phyloP scores from a whole-genome alignment of 1,140 invertebrate species.

The Goniozus legneri region DNA sequence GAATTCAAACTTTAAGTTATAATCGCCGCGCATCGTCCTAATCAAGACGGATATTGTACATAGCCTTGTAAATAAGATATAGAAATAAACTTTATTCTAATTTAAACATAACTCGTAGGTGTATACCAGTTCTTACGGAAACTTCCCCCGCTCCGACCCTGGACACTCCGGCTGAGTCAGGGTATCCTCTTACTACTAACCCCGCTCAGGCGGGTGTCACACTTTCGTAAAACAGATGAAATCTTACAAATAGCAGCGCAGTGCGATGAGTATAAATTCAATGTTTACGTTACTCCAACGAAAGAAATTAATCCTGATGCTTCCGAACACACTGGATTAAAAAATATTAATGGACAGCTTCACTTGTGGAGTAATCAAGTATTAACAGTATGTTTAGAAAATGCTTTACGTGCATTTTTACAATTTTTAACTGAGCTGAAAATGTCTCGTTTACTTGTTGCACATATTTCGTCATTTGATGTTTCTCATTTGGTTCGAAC shows the following conservation, averaged over 20 bases:
- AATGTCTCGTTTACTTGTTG: background rate
- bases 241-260: constrained; percentile 22
- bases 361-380: background rate
- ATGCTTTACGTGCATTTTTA: background rate
- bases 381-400: background rate
- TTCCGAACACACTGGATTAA: constrained; percentile 1
- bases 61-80: too few relatives aligned
- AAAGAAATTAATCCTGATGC: constrained; percentile 4
- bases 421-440: background rate
- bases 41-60: too few relatives aligned
- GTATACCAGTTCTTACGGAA: too few relatives aligned
- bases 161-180: too few relatives aligned
- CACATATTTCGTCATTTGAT: background rate
- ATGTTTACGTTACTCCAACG: constrained; percentile 14
- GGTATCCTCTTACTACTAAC: too few relatives aligned
- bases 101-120: too few relatives aligned
- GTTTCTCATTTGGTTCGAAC: background rate
- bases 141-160: too few relatives aligned
- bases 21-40: too few relatives aligned
- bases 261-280: constrained; percentile 4
- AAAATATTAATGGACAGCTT: background rate
- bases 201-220: too few relatives aligned
- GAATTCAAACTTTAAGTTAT: too few relatives aligned
- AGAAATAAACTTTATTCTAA: constrained; percentile 20
- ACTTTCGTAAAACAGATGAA: constrained; percentile 12